phyloP scores from a whole-genome alignment of 2,113 vertebrate species.

The Zosterops lateralis region DNA sequence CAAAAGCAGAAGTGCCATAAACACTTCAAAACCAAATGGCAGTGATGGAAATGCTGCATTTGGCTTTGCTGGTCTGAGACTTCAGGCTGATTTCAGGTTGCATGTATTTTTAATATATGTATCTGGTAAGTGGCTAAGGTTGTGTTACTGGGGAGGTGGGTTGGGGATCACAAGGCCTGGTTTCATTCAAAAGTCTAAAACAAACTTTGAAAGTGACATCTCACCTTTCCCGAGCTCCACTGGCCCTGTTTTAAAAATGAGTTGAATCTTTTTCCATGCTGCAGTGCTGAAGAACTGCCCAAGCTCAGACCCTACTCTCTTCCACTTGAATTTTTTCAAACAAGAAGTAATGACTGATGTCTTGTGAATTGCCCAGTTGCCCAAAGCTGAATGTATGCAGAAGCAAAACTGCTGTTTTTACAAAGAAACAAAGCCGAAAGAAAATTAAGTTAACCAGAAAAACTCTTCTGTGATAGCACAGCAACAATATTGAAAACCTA shows the following conservation, averaged over 20 bases:
- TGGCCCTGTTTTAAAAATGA: background rate
- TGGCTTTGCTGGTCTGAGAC: conserved; percentile 5
- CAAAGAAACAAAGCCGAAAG: background rate
- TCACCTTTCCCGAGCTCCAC: background rate
- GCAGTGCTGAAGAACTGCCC: background rate
- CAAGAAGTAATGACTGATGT: background rate
- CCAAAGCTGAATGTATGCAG: background rate
- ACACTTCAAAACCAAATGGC: background rate
- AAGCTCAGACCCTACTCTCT: background rate
- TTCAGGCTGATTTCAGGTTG: conserved; percentile 7
- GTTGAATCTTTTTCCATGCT: background rate
- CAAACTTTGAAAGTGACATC: background rate
- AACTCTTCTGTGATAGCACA: background rate
- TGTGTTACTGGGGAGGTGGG: background rate
- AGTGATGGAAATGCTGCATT: background rate
- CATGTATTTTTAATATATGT: background rate
- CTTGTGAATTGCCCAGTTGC: background rate
- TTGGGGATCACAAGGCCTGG: background rate
- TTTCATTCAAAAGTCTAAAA: background rate
- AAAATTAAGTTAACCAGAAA: background rate
- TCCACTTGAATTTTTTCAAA: background rate
- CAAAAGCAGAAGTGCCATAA: background rate
- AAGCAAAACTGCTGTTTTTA: background rate
- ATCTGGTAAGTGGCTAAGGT: background rate
- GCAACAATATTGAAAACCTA: background rate